A percentile compares a stretch with the other conserved stretches of the same genome.
phyloP scores from a whole-genome alignment of 2,797 vertebrate species.

The Falco biarmicus region DNA sequence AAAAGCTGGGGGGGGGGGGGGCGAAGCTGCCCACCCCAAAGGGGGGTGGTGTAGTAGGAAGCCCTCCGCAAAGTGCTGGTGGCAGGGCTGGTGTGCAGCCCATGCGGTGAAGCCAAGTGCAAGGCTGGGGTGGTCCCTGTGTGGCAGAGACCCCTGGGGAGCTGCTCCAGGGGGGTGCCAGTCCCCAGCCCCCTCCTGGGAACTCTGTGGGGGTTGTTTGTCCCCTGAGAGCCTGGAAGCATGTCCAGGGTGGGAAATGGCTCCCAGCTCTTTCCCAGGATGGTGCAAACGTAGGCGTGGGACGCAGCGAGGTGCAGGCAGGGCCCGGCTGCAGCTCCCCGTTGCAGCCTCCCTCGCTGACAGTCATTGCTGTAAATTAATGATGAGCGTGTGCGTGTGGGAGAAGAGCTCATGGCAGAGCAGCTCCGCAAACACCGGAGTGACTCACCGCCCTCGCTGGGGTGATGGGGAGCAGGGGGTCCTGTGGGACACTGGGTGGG shows the following conservation, averaged over 20 bases:
- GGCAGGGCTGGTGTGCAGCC: background rate
- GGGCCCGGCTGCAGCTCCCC: background rate
- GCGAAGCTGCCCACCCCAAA: background rate
- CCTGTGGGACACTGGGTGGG: accelerated
- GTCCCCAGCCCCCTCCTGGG: background rate
- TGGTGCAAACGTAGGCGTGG: background rate
- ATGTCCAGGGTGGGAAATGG: background rate
- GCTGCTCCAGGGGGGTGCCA: no score
- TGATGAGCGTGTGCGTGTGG: background rate
- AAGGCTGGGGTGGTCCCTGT: accelerated
- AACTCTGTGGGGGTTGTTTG: accelerated
- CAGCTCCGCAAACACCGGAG: background rate
- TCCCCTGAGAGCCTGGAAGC: background rate
- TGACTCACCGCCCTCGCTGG: background rate
- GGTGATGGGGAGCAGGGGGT: accelerated
- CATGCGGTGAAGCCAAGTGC: accelerated
- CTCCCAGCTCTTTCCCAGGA: background rate
- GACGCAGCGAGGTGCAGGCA: background rate
- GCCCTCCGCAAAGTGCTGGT: background rate
- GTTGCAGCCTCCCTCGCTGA: background rate
- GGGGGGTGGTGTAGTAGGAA: background rate
- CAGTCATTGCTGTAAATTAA: conserved; percentile 26
- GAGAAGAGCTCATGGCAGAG: background rate
- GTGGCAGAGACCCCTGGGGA: background rate
- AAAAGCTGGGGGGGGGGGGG: background rate